These are phyloP conservation scores for Myotis yumanensis DNA, from an alignment of 2,113 vertebrate species.

Conservation along the genomic window DNA sequence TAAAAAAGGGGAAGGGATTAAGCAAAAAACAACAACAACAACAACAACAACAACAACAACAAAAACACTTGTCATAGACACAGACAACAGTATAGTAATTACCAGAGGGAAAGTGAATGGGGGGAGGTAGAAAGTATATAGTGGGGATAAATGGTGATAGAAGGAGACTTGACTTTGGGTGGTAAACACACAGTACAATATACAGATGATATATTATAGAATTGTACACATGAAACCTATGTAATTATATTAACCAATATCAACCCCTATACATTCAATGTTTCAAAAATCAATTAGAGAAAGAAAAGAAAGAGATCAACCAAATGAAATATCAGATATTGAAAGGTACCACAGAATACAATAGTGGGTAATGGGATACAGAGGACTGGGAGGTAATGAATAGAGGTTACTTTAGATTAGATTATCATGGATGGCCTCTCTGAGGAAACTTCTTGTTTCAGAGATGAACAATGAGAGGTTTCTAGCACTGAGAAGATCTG, in stretches of 20 bases:
- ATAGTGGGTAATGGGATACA: background rate
- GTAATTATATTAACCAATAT: background rate
- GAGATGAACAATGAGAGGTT: background rate
- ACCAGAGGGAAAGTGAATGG: background rate
- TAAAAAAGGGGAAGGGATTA: background rate
- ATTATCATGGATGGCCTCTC: background rate
- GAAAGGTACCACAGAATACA: background rate
- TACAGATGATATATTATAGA: background rate
- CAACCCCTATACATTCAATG: background rate
- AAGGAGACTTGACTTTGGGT: background rate
- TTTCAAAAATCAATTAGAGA: background rate
- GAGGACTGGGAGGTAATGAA: background rate
- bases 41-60: background rate
- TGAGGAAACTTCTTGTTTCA: background rate
- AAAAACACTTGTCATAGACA: background rate
- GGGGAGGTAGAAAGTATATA: background rate
- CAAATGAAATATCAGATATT: background rate
- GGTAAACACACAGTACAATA: background rate
- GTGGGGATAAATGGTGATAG: background rate
- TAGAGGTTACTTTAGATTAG: background rate
- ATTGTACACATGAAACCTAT: background rate
- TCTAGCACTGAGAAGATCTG: background rate
- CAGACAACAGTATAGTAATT: background rate
- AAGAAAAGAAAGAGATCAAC: background rate
- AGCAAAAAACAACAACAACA: background rate